These are phyloP conservation scores for rat (Rattus norvegicus) DNA, from an alignment of 2,113 vertebrate species.

Conservation along the genomic window DNA sequence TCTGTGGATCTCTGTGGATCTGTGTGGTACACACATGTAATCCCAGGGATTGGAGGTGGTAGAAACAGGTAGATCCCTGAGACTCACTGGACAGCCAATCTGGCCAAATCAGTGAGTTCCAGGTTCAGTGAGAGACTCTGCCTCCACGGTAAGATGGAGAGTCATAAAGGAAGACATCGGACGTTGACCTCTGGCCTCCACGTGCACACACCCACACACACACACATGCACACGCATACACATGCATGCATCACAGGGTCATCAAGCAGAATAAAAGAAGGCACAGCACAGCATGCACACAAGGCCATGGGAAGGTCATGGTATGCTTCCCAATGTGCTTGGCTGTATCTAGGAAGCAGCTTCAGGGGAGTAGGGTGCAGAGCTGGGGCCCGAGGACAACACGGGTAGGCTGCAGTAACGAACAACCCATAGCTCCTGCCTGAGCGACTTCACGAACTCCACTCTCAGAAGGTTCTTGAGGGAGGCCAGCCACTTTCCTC, in stretches of 20 bases:
- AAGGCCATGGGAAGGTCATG: too few species aligned
- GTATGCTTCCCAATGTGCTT: neutral
- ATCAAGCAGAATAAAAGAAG: neutral
- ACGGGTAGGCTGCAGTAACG: neutral
- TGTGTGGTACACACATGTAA: neutral
- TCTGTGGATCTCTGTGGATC: too few species aligned
- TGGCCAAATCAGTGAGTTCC: neutral
- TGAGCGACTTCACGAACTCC: neutral
- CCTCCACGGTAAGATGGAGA: neutral
- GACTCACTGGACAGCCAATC: neutral
- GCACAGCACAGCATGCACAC: fast-evolving
- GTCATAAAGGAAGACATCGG: neutral
- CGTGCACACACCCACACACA: neutral
- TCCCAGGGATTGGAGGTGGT: neutral
- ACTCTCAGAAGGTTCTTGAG: fast-evolving
- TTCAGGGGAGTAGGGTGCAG: too few species aligned
- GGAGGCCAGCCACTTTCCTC: neutral
- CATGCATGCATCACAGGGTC: neutral
- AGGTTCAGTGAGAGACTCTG: neutral
- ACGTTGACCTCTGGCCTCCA: neutral
- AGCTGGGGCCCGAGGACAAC: neutral
- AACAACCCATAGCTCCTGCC: neutral
- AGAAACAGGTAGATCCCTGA: neutral
- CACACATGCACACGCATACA: neutral
- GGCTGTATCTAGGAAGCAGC: neutral